Evolutionary conservation across 1,140 invertebrate genomes (phyloP).

Genomic region (Macrostomum lignano): DNA sequence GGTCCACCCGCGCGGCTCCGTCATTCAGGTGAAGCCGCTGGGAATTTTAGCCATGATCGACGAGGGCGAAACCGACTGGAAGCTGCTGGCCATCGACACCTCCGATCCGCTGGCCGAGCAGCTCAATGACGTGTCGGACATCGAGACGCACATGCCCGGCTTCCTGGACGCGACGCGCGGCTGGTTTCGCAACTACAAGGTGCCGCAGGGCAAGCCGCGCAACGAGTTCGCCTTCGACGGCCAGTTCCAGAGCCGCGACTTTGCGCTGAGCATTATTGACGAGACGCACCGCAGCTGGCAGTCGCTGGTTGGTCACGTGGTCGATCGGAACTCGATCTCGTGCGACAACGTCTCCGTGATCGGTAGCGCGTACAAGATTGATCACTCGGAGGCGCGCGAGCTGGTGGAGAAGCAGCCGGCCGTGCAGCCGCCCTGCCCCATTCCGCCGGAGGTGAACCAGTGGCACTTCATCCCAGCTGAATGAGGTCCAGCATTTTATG

Average conservation of each 20-base stretch:
- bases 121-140: constrained; percentile 56
- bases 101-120: constrained; percentile 58
- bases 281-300: too few species aligned
- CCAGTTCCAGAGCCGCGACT: constrained; percentile 40
- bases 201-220: constrained; percentile 82
- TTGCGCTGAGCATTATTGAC: not conserved
- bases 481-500: too few species aligned
- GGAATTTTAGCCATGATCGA: constrained; percentile 68
- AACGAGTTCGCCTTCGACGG: constrained; percentile 93
- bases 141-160: constrained; percentile 70
- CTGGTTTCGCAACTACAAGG: constrained; percentile 98
- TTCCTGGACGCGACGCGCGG: constrained; percentile 39
- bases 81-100: constrained; percentile 66
- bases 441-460: too few species aligned
- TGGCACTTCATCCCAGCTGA: too few species aligned
- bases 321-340: too few species aligned
- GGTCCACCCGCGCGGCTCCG: constrained; percentile 35
- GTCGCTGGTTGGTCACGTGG: too few species aligned
- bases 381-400: too few species aligned
- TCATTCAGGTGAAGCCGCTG: constrained; percentile 63
- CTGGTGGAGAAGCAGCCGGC: too few species aligned
- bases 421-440: too few species aligned
- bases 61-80: constrained; percentile 84
- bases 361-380: too few species aligned
- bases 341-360: too few species aligned